phyloP scores from a whole-genome alignment of 2,113 vertebrate genomes.

The Cinclus cinclus region DNA sequence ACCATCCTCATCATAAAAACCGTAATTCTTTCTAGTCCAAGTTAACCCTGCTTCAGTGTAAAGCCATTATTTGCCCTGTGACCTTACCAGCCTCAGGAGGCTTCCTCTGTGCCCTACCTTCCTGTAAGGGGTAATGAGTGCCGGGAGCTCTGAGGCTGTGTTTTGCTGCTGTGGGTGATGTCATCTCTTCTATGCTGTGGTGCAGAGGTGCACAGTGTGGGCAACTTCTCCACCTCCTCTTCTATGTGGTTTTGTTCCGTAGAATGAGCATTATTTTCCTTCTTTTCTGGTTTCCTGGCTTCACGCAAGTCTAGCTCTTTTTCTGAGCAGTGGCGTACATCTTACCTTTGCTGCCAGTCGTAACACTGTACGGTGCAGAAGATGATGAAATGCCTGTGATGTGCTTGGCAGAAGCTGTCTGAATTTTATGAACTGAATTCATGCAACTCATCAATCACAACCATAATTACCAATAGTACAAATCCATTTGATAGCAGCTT shows the following conservation, averaged over 20 bases:
- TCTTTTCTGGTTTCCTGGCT: background rate
- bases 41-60: background rate
- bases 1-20: background rate
- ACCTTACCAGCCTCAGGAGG: background rate
- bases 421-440: background rate
- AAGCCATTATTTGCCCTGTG: background rate
- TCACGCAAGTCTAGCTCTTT: background rate
- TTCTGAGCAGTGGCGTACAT: background rate
- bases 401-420: background rate
- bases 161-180: rapidly evolving
- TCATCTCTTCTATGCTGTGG: background rate
- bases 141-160: background rate
- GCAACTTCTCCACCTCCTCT: background rate
- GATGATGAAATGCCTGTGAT: background rate
- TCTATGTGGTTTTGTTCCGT: background rate
- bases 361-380: background rate
- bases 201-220: background rate
- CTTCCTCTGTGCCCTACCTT: background rate
- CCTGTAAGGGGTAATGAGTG: background rate
- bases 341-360: background rate
- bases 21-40: background rate
- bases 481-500: background rate
- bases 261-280: background rate
- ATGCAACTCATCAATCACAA: background rate
- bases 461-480: background rate